Evolutionary conservation across 30 jellyfish, hydroid and myxozoan species (phyloP).

Genomic region (Morbakka virulenta): DNA sequence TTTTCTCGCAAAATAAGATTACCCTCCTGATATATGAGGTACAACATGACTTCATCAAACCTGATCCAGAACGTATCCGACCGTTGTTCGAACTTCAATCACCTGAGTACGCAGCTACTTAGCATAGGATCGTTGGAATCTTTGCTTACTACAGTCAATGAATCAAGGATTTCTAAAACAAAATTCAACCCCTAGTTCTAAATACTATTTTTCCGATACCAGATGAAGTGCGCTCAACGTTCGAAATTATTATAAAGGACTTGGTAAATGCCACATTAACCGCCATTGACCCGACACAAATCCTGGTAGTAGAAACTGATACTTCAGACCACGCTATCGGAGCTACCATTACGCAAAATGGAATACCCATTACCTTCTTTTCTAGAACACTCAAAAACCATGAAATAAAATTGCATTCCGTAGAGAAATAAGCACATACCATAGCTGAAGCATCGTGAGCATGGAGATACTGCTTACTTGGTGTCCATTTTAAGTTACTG

Average conservation of each 20-base stretch:
- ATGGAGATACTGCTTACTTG: too few relatives aligned
- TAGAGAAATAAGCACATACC: too few relatives aligned
- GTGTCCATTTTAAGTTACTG: too few relatives aligned
- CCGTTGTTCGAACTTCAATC: slow-evolving; percentile 68
- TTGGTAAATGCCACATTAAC: not conserved
- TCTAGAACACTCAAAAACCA: too few relatives aligned
- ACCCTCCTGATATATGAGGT: slow-evolving; percentile 49
- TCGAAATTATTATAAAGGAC: slow-evolving; percentile 17
- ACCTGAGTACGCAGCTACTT: slow-evolving; percentile 34
- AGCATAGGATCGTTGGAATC: slow-evolving; percentile 48
- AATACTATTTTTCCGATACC: slow-evolving; percentile 37
- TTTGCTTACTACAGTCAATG: slow-evolving; percentile 62
- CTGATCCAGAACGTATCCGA: slow-evolving; percentile 69
- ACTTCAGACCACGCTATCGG: too few relatives aligned
- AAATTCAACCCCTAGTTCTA: slow-evolving; percentile 49
- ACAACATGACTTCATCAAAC: slow-evolving; percentile 49
- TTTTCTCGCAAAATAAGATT: slow-evolving; percentile 36
- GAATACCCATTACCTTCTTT: too few relatives aligned
- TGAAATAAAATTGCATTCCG: too few relatives aligned
- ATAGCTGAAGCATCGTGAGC: too few relatives aligned
- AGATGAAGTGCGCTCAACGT: slow-evolving; percentile 34
- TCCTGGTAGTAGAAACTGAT: too few relatives aligned
- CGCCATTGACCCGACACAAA: too few relatives aligned
- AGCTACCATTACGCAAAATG: too few relatives aligned
- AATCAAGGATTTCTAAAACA: slow-evolving; percentile 55